Evolutionary conservation across 2,113 vertebrate genomes (phyloP).

Genomic region (Heteronetta atricapilla): DNA sequence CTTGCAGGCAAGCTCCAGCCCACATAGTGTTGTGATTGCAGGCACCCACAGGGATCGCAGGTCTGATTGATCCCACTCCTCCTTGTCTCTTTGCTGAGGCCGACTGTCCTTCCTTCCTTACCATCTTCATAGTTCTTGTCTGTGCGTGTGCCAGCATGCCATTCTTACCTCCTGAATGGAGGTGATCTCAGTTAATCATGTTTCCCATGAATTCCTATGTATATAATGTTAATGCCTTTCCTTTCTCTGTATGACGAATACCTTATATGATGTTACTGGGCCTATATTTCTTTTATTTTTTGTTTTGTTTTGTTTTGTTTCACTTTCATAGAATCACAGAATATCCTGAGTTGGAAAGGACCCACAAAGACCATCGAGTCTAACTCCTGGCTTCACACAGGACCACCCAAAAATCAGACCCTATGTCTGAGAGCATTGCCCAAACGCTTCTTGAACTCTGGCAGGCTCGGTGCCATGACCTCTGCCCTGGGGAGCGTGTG

Average conservation of each 20-base stretch:
- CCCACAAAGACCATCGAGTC: not conserved
- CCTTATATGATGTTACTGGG: not conserved
- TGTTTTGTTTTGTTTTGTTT: not conserved
- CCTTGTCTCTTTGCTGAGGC: not conserved
- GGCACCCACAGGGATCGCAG: not conserved
- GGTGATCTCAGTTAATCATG: not conserved
- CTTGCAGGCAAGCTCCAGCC: not conserved
- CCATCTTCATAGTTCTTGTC: not conserved
- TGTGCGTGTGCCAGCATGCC: not conserved
- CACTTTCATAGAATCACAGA: not conserved
- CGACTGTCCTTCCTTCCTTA: not conserved
- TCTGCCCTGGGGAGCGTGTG: not conserved
- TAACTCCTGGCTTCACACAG: not conserved
- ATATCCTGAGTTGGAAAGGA: not conserved
- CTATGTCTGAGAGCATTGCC: not conserved
- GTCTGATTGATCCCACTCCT: not conserved
- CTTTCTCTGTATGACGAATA: not conserved
- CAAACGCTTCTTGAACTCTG: not conserved
- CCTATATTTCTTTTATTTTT: not conserved
- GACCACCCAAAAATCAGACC: not conserved
- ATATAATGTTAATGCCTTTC: not conserved
- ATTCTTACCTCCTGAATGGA: not conserved
- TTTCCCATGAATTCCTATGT: not conserved
- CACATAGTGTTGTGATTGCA: accelerated
- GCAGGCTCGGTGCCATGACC: not conserved